Base-by-base conservation (phyloP, 2,113 vertebrate species). In the Pelobates fuscus region DNA sequence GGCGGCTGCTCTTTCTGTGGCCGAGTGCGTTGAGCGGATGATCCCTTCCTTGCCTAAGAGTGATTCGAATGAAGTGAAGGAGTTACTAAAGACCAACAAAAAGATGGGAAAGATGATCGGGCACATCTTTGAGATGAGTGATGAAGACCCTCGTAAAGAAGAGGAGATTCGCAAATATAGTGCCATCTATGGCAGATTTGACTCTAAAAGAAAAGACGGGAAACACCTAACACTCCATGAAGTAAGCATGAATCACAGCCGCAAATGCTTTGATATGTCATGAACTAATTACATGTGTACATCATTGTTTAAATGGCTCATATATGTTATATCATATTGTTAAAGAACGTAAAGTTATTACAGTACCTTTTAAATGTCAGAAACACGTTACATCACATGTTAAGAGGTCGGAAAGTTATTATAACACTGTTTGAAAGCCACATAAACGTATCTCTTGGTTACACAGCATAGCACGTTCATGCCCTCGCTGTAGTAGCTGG, bases 111-210 rank as follows among this genome's bases (percentile, higher is more conserved):
- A 97, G 85, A 98, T 98, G 96, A 94, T 99, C 2, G 94, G 96
- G 27, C 96, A 98, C 87, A 98, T 99, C 88, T 97, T 99, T 32
- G 96, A 98, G 26, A 93, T 99, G 94, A 88, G 86, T 5, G 95
- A 97, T 0, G 94, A 95, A 1, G 96, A 98, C 73, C 95, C 95
- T 0, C 93, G 91, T 67, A 88, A 93, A 78, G 95, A 98, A 82
- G 97, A 98, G 78, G 96, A 98, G 82, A 95, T 99, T 54, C 91
- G 97, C 18, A 99, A 99, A 80, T 99, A 96, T 86, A 99, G 97
- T 80, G 97, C 97, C 84, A 99, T 99, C 85, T 99, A 99, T 26
- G 97, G 97, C 37, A 91, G 97, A 27, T 99, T 99, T 63, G 97
- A 99, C 89, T 99, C 97, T 0, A 98, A 98, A 90, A 91, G 97